Base-by-base conservation (phyloP, 2,113 vertebrate species). In the Tenebrosternarchus preto region DNA sequence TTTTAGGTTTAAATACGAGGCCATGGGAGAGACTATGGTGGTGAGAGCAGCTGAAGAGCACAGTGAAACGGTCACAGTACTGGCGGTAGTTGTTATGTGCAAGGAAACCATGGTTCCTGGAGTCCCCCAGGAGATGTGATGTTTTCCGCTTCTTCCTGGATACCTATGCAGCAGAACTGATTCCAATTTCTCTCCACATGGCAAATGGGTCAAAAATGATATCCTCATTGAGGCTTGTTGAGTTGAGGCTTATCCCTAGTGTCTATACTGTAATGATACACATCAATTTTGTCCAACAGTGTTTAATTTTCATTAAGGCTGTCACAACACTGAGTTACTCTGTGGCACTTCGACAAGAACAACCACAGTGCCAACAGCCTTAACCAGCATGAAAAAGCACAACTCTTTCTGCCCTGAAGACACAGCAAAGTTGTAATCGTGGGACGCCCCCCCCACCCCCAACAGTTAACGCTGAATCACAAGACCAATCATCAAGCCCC, bases 391-490 rank as follows among this genome's bases (percentile, higher is more conserved):
- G 64, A 69, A 39, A 82, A 76, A 25, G 11, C 22, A 16, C 24
- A 60, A 39, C 68, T 76, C 29, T 67, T 15, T 77, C 55, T 73
- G 61, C 74, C 68, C 20, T 1, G 7, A 77, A 72, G 69, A 73
- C 55, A 81, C 68, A 63, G 24, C 33, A 16, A 63, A 81, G 29
- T 70, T 68, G 64, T 53, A 29, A 59, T 81, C 16, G 6, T 60
- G n/a, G 56, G 6, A 31, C 50, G 56, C 57, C 61, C 73, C 22
- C 61, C 55, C 69, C 78, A 74, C 20, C 50, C 64, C 57, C 63
- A 78, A 71, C 36, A 78, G 69, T 55, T 22, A 80, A 74, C 60
- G 73, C 29, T 33, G 24, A 82, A 80, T 75, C 70, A 78, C 53
- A 78, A 61, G 64, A 76, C 73, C 60, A 73, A 57, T 43, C 46